Base-by-base conservation (phyloP, 2,888 invertebrate species). In the Molorchus minor region DNA sequence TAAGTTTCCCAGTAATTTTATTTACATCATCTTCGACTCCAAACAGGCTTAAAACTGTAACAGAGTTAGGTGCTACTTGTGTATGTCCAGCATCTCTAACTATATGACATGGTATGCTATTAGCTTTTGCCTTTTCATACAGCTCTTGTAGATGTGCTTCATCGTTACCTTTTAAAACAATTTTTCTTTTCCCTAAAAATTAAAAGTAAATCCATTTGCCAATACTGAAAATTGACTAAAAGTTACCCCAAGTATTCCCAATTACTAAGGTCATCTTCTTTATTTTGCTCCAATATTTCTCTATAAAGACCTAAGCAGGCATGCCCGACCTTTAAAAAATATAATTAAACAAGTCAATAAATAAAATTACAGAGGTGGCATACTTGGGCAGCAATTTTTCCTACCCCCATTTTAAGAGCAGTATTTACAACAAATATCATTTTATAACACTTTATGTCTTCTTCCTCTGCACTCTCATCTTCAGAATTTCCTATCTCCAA, bases 381-480 rank as follows among this genome's bases (percentile, higher is more conserved):
- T 63, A 83, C 84, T 77, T 86, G 86, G 33, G 85, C 83, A 15
- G 85, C 84, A 33, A 85, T 76, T 76, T 88, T 88, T 1, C 88
- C 88, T 20, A 82, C 76, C 0, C 87, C 85, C 88, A 88, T 88
- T 64, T 83, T 82, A 46, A 88, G 76, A 19, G 82, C 82, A 38
- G 79, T 77, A 75, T 88, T 88, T 3, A 87, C 85, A 20, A 87
- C 84, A 76, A 88, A 85, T 16, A 86, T 85, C 88, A 88, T 88
- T 79, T 88, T 88, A 75, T 82, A 85, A 49, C 77, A 76, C 36
- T 80, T 45, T 19, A 55, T 79, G 51, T 77, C 72, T 44, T 74
- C 73, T 16, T 71, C 74, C 49, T 76, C 77, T 52, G 73, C 75
- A 19, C 63, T 61, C 13, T 58, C 69, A 33, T 70, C 72, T 36